Evolutionary conservation across 2,888 invertebrate species (phyloP), one percentile per base, ranked within the genome.

Genomic region (Lapara coniferarum): DNA sequence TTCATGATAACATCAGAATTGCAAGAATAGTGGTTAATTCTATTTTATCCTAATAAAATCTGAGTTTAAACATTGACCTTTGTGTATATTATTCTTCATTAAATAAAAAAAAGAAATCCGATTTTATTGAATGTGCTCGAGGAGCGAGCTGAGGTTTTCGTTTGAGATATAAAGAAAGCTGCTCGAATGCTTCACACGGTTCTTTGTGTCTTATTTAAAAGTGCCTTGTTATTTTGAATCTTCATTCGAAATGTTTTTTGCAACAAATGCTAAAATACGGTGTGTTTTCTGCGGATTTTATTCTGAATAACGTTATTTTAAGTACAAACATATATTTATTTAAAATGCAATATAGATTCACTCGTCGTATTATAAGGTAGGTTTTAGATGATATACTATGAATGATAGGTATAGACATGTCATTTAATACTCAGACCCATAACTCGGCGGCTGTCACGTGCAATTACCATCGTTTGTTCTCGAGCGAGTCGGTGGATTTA

Each of bases 391-490:
- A n/a, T 44, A n/a, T 44, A 14, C 5, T 57, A 25, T 66, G 49
- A 8, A 14, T 44, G 69, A 46, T 19, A 19, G 14, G 37, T n/a
- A 51, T 66, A 66, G 30, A 66, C 57, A 25, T 57, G 51, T 49
- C 16, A 44, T 53, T 59, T 63, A 52, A 58, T 63, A 59, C 16
- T 51, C 51, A 55, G 56, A 51, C 57, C 51, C 58, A 66, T 69
- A 69, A 69, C 57, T 69, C 66, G 53, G 57, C 8, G 12, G 52
- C 37, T 69, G 69, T 70, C 68, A 70, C 66, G 53, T 69, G 71
- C 68, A 71, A 71, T 71, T 71, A 71, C 71, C 58, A 44, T 44
- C 66, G 66, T 69, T 69, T 69, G 57, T 69, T 66, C 57, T 66
- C 57, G 57, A 53, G 30, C 53, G 19, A 44, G 53, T 56, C 25